phyloP scores from a whole-genome alignment of 2,888 invertebrate species.

The Apeira syringaria region DNA sequence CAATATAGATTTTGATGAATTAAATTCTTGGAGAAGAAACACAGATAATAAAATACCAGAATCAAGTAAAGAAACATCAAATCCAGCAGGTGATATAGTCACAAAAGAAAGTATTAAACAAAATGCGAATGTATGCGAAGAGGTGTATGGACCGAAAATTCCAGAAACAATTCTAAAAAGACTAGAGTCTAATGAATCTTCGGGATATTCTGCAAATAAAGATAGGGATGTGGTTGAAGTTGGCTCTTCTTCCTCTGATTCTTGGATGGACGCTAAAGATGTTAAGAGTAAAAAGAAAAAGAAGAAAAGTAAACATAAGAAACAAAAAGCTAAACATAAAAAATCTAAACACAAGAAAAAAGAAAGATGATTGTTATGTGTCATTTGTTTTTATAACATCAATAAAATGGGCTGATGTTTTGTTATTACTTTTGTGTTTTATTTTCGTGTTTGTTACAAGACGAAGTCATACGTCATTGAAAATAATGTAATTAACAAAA shows the following conservation, averaged over 20 bases:
- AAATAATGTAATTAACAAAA: too few species aligned
- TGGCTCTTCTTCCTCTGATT: conserved; percentile 66
- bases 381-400: neutral
- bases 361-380: conserved; percentile 41
- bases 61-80: conserved; percentile 19
- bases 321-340: conserved; percentile 63
- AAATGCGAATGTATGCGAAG: conserved; percentile 31
- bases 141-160: conserved; percentile 84
- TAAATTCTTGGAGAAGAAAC: conserved; percentile 73
- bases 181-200: conserved; percentile 35
- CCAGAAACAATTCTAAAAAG: conserved; percentile 71
- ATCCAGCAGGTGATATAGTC: conserved; percentile 4
- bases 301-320: conserved; percentile 71
- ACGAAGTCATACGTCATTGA: too few species aligned
- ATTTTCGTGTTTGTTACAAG: too few species aligned
- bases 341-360: conserved; percentile 73
- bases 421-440: too few species aligned
- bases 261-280: conserved; percentile 79
- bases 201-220: conserved; percentile 3
- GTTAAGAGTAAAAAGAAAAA: conserved; percentile 66
- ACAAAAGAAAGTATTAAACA: conserved; percentile 9
- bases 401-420: too few species aligned
- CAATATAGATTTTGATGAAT: conserved; percentile 84
- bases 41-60: conserved; percentile 35
- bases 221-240: conserved; percentile 34